Base-by-base conservation (phyloP, 2,113 vertebrate genomes). In the Forbesichthys agassizii region DNA sequence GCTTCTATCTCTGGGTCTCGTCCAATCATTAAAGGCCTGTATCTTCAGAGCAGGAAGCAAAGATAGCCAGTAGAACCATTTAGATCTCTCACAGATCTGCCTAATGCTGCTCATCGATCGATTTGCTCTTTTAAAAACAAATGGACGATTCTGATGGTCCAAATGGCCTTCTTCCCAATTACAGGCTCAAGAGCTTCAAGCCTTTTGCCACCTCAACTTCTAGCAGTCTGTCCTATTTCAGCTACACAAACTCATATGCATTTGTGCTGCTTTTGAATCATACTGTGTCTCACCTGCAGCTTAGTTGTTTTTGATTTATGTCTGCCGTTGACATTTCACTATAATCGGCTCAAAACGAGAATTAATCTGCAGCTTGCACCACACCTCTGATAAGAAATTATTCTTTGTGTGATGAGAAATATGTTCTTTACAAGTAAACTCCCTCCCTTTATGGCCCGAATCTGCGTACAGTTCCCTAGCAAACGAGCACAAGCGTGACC, bases 81-180 rank as follows among this genome's bases (percentile, higher is more conserved):
- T 91, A 92, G 92, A 93, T 93, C 91, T 91, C 86, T 88, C 87
- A 64, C 87, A 89, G 92, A 93, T 92, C 90, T 88, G 83, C 79
- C 86, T 93, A 91, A 93, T 91, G 90, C 85, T 70, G 70, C 71
- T 62, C 74, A 90, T 88, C 75, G 89, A 92, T 92, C 61, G 75
- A 81, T 79, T 85, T 75, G 75, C 71, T 85, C 75, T 85, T 89
- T 90, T 89, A 91, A 91, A 92, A 89, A 91, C 90, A 90, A 91
- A 91, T 89, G 90, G 91, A 92, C 89, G 88, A 82, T 77, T 82
- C 75, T 73, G 77, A 82, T 84, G 83, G 57, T 86, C 88, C 86
- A 92, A 90, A 92, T 91, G 84, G 90, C 84, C 80, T 76, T 86
- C 91, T 90, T 89, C 85, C 86, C 85, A 90, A 91, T 93, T 92